These are phyloP conservation scores for Lutraria rhynchaena DNA, from an alignment of 1,140 invertebrate genomes.

Conservation along the genomic window DNA sequence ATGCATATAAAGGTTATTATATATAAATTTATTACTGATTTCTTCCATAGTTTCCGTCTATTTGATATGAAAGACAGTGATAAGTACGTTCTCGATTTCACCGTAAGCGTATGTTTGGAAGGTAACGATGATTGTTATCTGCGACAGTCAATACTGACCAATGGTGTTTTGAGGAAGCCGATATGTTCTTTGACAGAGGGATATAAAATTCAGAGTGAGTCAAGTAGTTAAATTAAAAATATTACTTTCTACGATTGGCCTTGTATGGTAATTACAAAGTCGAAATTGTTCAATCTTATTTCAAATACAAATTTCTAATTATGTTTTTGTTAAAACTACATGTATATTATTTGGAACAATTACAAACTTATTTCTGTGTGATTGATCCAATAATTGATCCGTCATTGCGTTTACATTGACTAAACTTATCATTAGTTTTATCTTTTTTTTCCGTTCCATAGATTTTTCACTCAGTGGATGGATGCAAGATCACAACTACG, in stretches of 20 bases:
- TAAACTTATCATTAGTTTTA: neutral
- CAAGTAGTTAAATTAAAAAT: neutral
- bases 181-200: neutral
- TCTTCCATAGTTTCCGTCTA: neutral
- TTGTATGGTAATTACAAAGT: no score
- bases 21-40: no score
- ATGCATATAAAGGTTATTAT: no score
- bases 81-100: neutral
- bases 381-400: no score
- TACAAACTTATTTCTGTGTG: no score
- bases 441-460: neutral
- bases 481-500: neutral
- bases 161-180: neutral
- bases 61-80: neutral
- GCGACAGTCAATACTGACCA: neutral
- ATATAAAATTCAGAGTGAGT: conserved; percentile 1
- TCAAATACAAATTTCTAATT: no score
- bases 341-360: no score
- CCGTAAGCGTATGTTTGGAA: conserved; percentile 12
- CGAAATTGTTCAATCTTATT: no score
- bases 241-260: no score
- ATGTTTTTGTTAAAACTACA: no score
- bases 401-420: neutral
- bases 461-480: conserved; percentile 9
- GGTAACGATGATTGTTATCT: neutral